Base-by-base conservation (phyloP, 2,797 vertebrate genomes). In the Sebastiscus tertius region DNA sequence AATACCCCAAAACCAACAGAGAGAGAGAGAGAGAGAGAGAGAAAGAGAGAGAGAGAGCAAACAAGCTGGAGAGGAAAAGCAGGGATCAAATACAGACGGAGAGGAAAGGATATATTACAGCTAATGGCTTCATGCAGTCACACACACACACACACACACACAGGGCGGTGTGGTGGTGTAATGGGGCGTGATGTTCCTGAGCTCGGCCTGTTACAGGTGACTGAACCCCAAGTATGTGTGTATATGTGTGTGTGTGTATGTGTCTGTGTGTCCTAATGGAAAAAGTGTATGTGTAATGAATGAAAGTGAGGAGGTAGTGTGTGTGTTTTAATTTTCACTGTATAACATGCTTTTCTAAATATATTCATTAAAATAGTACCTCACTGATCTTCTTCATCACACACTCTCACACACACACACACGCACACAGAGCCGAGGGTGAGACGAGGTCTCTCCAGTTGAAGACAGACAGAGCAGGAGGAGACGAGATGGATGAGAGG, bases 21-120 rank as follows among this genome's bases (percentile, higher is more conserved):
- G 69, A 64, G 49, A 82, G 26, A 78, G 2, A 56, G 72, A 80
- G 83, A 67, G 9, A n/a, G 52, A 75, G n/a, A 36, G 52, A 79
- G 75, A 81, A 39, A 73, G 58, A 81, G 82, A 65, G 12, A 27
- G 24, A 78, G 26, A 54, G 29, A 63, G 42, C 42, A 18, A 46
- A 46, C 42, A 46, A 46, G 42, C 42, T 46, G 42, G 42, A 61
- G 49, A 62, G 60, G 81, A 83, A 89, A 79, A 70, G 68, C 79
- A 90, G 87, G 80, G 72, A 90, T 91, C 85, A 91, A 91, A 93
- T 92, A 90, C 71, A 87, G 91, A 87, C 82, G 7, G 77, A 86
- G 88, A 91, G 91, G 90, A 94, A 94, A 93, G 91, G 93, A 92
- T 92, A 93, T 89, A 93, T 94, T 95, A 93, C 93, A 93, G 80